phyloP scores from a whole-genome alignment of 1,140 invertebrate genomes.

The Drosophila santomea region DNA sequence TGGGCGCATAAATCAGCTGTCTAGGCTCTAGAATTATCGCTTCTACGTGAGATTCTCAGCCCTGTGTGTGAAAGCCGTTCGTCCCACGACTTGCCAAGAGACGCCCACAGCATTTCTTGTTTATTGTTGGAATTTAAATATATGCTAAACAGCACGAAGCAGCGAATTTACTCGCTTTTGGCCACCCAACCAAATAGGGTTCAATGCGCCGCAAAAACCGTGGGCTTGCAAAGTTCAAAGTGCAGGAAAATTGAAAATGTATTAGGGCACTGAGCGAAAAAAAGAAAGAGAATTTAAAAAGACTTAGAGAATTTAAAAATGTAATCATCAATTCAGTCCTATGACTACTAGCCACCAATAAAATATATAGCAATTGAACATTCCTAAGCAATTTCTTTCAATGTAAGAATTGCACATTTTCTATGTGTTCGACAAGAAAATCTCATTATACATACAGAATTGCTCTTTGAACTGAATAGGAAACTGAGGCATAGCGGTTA shows the following conservation, averaged over 20 bases:
- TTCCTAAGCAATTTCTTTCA: not conserved
- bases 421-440: slow-evolving; percentile 12
- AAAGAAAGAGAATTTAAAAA: not conserved
- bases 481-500: slow-evolving; percentile 11
- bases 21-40: slow-evolving; percentile 67
- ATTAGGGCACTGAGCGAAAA: slow-evolving; percentile 21
- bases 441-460: slow-evolving; percentile 11
- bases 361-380: not conserved
- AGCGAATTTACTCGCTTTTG: slow-evolving; percentile 26
- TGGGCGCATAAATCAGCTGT: slow-evolving; percentile 71
- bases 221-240: slow-evolving; percentile 35
- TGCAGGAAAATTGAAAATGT: slow-evolving; percentile 48
- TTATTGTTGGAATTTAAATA: slow-evolving; percentile 73
- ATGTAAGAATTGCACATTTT: slow-evolving; percentile 12
- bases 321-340: too few relatives aligned
- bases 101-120: slow-evolving; percentile 60
- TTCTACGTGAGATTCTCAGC: slow-evolving; percentile 38
- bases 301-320: not conserved
- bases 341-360: too few relatives aligned
- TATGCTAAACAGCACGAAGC: slow-evolving; percentile 58
- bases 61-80: slow-evolving; percentile 4
- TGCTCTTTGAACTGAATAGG: slow-evolving; percentile 10
- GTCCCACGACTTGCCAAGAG: slow-evolving; percentile 12
- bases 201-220: slow-evolving; percentile 23
- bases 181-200: not conserved